Percentiles rank a stretch among this genome's conserved stretches.
Conservation (phyloP, 2,113 vertebrate genomes). For the Ptilorrhoa leucosticta region DNA sequence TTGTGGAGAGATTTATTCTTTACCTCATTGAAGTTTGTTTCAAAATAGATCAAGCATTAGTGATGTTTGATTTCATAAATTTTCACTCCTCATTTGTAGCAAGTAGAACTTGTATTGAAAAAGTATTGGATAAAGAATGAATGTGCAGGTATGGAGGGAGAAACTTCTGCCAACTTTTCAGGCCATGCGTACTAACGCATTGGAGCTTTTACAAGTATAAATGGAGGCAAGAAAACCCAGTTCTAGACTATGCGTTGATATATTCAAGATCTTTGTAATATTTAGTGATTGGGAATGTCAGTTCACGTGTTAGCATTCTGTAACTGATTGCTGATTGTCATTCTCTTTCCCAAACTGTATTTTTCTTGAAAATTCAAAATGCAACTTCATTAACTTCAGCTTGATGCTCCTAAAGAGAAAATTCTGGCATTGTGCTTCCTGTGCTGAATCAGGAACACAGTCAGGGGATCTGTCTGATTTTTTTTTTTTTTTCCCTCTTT, state of each 20-base stretch:
- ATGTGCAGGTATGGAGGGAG: background rate
- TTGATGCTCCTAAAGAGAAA: background rate
- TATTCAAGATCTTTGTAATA: background rate
- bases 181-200: background rate
- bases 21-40: background rate
- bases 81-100: background rate
- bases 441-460: background rate
- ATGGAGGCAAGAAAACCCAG: background rate
- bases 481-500: no score
- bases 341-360: background rate
- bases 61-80: background rate
- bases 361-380: conserved; percentile 8
- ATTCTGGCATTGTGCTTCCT: background rate
- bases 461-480: background rate
- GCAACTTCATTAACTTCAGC: background rate
- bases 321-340: background rate
- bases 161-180: background rate
- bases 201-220: background rate
- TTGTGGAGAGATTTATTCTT: background rate
- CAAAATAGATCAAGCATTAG: background rate
- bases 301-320: accelerated
- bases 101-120: background rate
- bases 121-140: background rate
- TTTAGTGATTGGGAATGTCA: background rate
- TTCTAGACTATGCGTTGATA: background rate